phyloP scores from a whole-genome alignment of 2,113 vertebrate genomes.

The Dipodomys merriami region DNA sequence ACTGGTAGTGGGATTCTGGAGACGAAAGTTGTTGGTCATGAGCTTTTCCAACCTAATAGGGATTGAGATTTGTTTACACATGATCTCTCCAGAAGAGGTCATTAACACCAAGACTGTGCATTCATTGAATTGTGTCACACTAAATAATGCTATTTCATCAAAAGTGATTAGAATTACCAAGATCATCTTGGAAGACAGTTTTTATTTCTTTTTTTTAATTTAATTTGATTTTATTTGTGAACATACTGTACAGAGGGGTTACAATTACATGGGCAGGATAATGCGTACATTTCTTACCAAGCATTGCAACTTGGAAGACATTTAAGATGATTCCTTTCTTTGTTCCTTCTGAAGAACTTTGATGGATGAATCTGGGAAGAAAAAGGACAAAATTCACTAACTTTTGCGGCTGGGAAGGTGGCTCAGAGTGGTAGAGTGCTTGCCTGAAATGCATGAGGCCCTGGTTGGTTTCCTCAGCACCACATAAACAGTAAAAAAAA shows the following conservation, averaged over 20 bases:
- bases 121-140: not conserved
- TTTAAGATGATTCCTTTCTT: not conserved
- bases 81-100: not conserved
- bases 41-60: not conserved
- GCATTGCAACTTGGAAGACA: too few relatives aligned
- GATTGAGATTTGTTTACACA: not conserved
- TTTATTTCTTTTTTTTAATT: too few relatives aligned
- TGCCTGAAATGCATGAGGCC: too few relatives aligned
- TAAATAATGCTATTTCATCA: not conserved
- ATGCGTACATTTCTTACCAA: too few relatives aligned
- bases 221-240: too few relatives aligned
- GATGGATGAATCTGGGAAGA: not conserved
- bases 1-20: not conserved
- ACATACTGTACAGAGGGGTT: too few relatives aligned
- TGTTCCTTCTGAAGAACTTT: not conserved
- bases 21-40: not conserved
- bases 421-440: too few relatives aligned
- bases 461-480: too few relatives aligned
- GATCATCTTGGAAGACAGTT: not conserved
- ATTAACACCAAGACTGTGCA: not conserved
- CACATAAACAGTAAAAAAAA: too few relatives aligned
- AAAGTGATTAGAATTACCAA: not conserved
- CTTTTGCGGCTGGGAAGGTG: too few relatives aligned
- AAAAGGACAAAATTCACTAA: not conserved
- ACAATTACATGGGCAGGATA: too few relatives aligned